Base-by-base conservation (phyloP, 1,140 invertebrate species). In the Brachionus sp. region DNA sequence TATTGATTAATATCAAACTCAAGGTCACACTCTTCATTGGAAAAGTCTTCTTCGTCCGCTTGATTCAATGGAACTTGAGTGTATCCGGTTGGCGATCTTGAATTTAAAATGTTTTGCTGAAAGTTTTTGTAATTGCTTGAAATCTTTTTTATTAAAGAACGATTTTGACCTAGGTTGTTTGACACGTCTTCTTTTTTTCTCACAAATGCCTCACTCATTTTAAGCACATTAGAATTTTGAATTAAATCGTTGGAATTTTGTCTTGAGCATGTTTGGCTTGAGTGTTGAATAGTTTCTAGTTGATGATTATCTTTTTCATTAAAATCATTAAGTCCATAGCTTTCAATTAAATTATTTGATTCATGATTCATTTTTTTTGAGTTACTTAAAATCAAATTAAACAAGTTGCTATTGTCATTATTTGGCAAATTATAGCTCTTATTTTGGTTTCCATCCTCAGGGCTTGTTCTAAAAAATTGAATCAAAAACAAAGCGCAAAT, bases 401-500 rank as follows among this genome's bases (percentile, higher is more conserved):
- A 57, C 16, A 57, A 19, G 12, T 78, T 57, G 29, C 50, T 62
- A 37, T 78, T 19, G 29, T 57, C 53, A 57, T 57, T 57, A 16
- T 37, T 57, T 9, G 7, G 5, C 9, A 57, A 23, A 39, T 57
- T 78, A 6, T 5, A 23, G 16, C 37, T 37, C 19, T 29, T 16
- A 9, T 16, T 37, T 19, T 66, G 13, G 33, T 62, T 57, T 16
- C 13, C 33, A 39, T 44, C 13, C n/a, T 66, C 42, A 9, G 35
- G 9, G 12, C 37, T 82, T 64, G 78, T 64, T 88, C 93, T 95
- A 87, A 96, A 97, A 3, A 92, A 92, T 89, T 97, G 95, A 5
- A 98, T 90, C 84, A 97, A 90, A 87, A 97, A 93, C 85, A 98
- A 94, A 4, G 94, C 96, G 39, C 92, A 90, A 75, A 98, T 93